These are phyloP conservation scores for Leucoraja ocellata DNA, from an alignment of 2,797 vertebrate species.

Conservation along the genomic window DNA sequence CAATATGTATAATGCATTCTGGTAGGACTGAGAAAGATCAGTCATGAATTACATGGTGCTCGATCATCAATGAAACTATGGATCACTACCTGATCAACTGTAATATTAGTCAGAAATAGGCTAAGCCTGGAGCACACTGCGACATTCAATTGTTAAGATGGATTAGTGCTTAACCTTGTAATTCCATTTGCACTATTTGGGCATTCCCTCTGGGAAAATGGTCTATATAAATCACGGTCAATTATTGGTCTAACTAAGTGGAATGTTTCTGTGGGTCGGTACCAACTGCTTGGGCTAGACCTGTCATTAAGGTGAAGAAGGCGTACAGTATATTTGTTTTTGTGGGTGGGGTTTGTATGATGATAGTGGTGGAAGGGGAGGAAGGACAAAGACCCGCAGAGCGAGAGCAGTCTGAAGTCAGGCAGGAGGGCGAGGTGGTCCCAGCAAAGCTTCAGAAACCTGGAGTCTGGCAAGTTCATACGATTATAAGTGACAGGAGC, in stretches of 20 bases:
- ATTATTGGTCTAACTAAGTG: background rate
- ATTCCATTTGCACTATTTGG: background rate
- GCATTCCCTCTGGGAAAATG: background rate
- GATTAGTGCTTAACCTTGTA: background rate
- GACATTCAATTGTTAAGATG: background rate
- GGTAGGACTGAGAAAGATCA: background rate
- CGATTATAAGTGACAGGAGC: too few species aligned
- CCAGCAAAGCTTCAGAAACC: too few species aligned
- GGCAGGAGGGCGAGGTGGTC: too few species aligned
- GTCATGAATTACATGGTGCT: background rate
- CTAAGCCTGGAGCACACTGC: background rate
- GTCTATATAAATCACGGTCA: background rate
- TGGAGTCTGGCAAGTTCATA: too few species aligned
- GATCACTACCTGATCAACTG: background rate
- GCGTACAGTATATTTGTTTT: too few species aligned
- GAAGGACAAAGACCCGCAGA: too few species aligned
- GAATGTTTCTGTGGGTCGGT: background rate
- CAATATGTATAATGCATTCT: background rate
- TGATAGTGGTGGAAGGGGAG: too few species aligned
- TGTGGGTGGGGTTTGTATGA: too few species aligned
- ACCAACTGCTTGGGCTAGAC: background rate
- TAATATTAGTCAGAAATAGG: background rate
- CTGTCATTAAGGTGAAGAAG: too few species aligned
- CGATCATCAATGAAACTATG: background rate
- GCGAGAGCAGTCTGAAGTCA: too few species aligned